Evolutionary conservation across 2,797 vertebrate species (phyloP).

Genomic region (Rhodeus uyekii): DNA sequence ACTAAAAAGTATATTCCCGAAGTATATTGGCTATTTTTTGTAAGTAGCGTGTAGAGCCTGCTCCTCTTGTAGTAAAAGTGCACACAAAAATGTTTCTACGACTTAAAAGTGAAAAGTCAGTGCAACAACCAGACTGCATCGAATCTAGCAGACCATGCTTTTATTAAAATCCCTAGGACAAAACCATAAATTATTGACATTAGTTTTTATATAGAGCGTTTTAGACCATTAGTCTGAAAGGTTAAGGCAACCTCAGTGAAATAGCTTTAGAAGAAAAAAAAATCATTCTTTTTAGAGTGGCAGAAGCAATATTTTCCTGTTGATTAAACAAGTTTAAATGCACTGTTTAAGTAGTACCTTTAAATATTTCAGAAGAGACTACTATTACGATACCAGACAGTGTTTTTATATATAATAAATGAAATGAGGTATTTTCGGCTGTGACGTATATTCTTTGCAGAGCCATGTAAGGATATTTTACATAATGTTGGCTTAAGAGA

Average conservation of each 20-base stretch:
- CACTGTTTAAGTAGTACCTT: conserved; percentile 56
- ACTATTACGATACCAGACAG: conserved; percentile 64
- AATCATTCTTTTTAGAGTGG: conserved; percentile 50
- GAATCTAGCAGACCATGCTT: conserved; percentile 63
- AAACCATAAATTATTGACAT: conserved; percentile 77
- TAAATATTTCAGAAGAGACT: conserved; percentile 71
- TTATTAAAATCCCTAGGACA: conserved; percentile 68
- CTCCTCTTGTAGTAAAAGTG: not conserved
- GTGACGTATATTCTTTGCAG: conserved; percentile 54
- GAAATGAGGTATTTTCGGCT: conserved; percentile 68
- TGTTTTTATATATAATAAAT: conserved; percentile 68
- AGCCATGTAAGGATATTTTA: conserved; percentile 9
- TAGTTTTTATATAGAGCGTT: conserved; percentile 72
- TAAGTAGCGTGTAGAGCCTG: not conserved
- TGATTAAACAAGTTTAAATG: conserved; percentile 67
- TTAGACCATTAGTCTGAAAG: conserved; percentile 75
- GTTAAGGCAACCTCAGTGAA: conserved; percentile 43
- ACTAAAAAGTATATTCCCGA: too few relatives aligned
- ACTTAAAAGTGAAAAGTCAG: conserved; percentile 11
- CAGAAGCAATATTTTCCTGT: conserved; percentile 63
- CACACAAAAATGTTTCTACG: not conserved
- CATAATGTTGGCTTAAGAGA: conserved; percentile 36
- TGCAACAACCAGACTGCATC: conserved; percentile 22
- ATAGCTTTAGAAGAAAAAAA: conserved; percentile 2
- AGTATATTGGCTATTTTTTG: not conserved